Percentiles rank a stretch among this genome's conserved stretches.
phyloP scores from a whole-genome alignment of 2,113 vertebrate species.

The Gavialis gangeticus region DNA sequence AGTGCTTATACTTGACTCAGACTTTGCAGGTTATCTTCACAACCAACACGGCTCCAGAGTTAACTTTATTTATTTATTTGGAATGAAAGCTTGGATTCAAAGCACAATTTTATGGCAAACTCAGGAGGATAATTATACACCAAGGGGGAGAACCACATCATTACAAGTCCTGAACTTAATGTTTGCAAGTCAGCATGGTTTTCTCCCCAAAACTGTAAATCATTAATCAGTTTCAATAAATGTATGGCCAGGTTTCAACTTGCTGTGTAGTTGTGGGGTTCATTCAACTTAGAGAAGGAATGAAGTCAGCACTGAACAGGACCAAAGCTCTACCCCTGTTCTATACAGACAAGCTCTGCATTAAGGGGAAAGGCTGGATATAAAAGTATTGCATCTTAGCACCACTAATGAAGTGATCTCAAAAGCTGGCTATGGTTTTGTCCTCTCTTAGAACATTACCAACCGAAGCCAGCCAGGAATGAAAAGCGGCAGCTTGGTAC shows the following conservation, averaged over 20 bases:
- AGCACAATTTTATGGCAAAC: not conserved
- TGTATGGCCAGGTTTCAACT: not conserved
- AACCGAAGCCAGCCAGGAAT: not conserved
- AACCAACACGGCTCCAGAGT: not conserved
- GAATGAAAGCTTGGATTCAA: not conserved
- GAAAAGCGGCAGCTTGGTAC: slow-evolving; percentile 2
- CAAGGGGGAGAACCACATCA: accelerated
- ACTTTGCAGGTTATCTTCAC: slow-evolving; percentile 54
- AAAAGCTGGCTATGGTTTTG: not conserved
- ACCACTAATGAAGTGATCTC: not conserved
- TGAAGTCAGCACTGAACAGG: not conserved
- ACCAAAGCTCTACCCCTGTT: not conserved
- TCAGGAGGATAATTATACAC: not conserved
- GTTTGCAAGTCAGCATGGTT: not conserved
- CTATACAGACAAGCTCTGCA: slow-evolving; percentile 26
- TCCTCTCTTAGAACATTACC: not conserved
- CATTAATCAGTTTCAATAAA: not conserved
- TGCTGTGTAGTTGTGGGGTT: not conserved
- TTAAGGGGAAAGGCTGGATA: not conserved
- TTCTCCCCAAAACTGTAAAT: not conserved
- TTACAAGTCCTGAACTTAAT: accelerated
- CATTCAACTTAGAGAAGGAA: not conserved
- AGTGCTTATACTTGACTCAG: slow-evolving; percentile 9
- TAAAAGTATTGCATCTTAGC: not conserved
- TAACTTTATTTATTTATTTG: not conserved